These are phyloP conservation scores for Rallus limicola DNA, from an alignment of 2,113 vertebrate species.

Conservation along the genomic window DNA sequence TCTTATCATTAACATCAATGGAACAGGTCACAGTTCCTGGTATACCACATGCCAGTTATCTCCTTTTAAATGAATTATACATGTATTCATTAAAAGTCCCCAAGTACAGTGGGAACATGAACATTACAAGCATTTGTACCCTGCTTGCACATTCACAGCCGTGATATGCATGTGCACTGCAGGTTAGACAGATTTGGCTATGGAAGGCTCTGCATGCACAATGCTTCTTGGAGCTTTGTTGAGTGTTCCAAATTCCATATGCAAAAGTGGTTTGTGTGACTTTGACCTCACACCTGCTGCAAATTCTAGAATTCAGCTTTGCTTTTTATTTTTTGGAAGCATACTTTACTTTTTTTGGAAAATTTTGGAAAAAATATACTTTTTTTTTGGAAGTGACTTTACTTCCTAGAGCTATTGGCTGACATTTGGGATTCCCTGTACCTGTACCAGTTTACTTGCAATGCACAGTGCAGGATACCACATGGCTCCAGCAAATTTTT, in stretches of 20 bases:
- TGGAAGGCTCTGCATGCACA: background rate
- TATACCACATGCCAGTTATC: conserved; percentile 18
- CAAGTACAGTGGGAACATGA: background rate
- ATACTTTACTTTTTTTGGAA: background rate
- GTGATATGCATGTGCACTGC: background rate
- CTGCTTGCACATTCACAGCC: background rate
- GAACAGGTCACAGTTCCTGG: conserved; percentile 40
- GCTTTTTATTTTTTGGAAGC: background rate
- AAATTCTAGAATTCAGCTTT: background rate
- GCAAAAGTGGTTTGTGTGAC: background rate
- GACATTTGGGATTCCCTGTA: background rate
- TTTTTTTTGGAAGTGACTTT: background rate
- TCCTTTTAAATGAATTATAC: conserved; percentile 42
- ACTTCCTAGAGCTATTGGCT: background rate
- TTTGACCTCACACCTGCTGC: background rate
- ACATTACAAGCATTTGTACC: background rate
- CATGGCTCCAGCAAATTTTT: background rate
- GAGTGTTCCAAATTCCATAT: background rate
- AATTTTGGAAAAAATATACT: too few species aligned
- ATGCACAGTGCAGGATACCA: background rate
- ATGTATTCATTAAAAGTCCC: conserved; percentile 48
- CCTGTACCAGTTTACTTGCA: background rate
- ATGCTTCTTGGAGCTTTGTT: background rate
- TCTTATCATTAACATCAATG: conserved; percentile 60
- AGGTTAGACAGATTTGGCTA: background rate